Conservation (phyloP, 2,888 invertebrate species). For the Carcina quercana region DNA sequence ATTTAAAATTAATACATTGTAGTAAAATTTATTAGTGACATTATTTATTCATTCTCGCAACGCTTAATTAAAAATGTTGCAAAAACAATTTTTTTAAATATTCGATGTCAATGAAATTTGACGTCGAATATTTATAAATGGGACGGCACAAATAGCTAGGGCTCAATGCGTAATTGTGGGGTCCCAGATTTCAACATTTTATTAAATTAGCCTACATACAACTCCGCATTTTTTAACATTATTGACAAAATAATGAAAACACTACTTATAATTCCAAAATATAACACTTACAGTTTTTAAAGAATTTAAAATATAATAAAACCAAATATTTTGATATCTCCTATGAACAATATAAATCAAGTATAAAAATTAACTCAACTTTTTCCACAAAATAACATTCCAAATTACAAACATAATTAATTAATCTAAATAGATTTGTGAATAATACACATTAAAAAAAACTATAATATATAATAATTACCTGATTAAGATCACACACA, state of each 20-base stretch:
- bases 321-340: too few relatives aligned
- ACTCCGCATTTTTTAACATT: constrained; percentile 40
- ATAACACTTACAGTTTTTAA: too few relatives aligned
- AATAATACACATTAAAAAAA: too few relatives aligned
- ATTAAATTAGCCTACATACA: constrained; percentile 20
- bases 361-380: background rate
- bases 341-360: too few relatives aligned
- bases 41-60: constrained; percentile 6
- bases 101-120: constrained; percentile 15
- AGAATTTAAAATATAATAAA: too few relatives aligned
- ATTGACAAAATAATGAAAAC: too few relatives aligned
- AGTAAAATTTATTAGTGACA: constrained; percentile 7
- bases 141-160: constrained; percentile 52
- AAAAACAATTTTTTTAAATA: constrained; percentile 20
- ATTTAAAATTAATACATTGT: constrained; percentile 4
- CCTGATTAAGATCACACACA: constrained; percentile 45
- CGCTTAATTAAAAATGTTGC: constrained; percentile 23
- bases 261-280: too few relatives aligned
- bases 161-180: constrained; percentile 51
- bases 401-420: constrained; percentile 14
- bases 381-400: background rate
- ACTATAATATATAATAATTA: too few relatives aligned
- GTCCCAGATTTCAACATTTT: constrained; percentile 33
- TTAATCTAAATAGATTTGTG: too few relatives aligned
- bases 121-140: constrained; percentile 27